phyloP scores from a whole-genome alignment of 2,888 invertebrate genomes.

The Volucella inanis region DNA sequence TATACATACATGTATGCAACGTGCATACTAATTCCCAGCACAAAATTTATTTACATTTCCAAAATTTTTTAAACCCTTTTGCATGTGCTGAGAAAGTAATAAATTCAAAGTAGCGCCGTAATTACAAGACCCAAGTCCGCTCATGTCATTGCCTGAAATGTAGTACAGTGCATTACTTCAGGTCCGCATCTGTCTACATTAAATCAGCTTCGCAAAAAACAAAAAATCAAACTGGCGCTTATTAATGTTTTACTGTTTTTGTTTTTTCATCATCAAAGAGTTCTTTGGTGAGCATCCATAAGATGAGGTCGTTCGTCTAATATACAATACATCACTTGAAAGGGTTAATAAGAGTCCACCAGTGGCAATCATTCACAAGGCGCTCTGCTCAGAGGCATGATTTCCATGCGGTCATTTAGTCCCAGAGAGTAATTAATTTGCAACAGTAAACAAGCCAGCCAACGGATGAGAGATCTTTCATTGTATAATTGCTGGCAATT shows the following conservation, averaged over 20 bases:
- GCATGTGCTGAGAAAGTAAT: too few species aligned
- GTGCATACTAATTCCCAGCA: too few species aligned
- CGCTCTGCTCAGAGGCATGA: neutral
- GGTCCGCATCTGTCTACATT: constrained; percentile 31
- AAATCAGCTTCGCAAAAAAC: constrained; percentile 55
- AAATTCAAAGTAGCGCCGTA: too few species aligned
- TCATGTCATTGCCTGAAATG: neutral
- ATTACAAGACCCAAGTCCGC: neutral
- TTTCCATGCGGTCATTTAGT: constrained; percentile 42
- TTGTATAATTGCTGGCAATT: constrained; percentile 69
- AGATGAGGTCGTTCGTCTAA: constrained; percentile 44
- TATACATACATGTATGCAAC: too few species aligned
- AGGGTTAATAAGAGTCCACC: constrained; percentile 33
- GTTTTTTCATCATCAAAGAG: constrained; percentile 34
- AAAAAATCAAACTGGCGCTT: constrained; percentile 47
- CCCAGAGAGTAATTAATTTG: constrained; percentile 67
- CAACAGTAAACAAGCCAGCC: constrained; percentile 64
- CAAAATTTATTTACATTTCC: too few species aligned
- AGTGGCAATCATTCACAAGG: neutral
- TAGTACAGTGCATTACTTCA: constrained; percentile 20
- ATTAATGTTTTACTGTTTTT: neutral
- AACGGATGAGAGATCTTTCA: constrained; percentile 51
- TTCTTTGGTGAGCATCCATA: constrained; percentile 9
- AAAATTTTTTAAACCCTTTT: too few species aligned
- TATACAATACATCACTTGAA: constrained; percentile 34